Conservation (phyloP, 2,113 vertebrate genomes). For the Mus musculus region GRCm39 chr12:10274001-10274500, state of each 20-base stretch:
- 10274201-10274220: not conserved
- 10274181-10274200: not conserved
- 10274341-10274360: not conserved
- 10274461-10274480: not conserved
- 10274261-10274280: not conserved
- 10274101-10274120: not conserved
- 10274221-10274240: not conserved
- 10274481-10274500: not conserved
- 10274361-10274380: not conserved
- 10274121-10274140: not conserved
- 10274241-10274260: not conserved
- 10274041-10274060: slow-evolving; percentile 79
- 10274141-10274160: not conserved
- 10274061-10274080: not conserved
- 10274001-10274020: slow-evolving; percentile 73
- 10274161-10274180: not conserved
- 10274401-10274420: not conserved
- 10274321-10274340: not conserved
- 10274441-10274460: not conserved
- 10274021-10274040: slow-evolving; percentile 93
- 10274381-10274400: not conserved
- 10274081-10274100: not conserved
- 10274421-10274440: slow-evolving; percentile 8
- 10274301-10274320: not conserved
- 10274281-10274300: too few relatives aligned